Evolutionary conservation across 2,113 vertebrate species (phyloP).

Genomic region (Xiphophorus maculatus): DNA sequence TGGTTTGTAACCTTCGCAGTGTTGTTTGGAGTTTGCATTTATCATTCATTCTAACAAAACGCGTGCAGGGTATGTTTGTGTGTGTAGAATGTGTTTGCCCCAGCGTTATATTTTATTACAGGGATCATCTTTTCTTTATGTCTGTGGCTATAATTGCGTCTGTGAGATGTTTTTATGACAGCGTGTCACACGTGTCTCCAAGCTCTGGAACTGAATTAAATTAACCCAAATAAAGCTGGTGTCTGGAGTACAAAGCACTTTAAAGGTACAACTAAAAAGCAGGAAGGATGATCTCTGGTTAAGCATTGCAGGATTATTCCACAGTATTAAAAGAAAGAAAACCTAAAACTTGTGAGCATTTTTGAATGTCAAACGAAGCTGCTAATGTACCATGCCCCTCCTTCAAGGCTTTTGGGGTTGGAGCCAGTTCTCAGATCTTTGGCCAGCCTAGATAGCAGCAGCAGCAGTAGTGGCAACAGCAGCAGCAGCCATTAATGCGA

Average conservation of each 20-base stretch:
- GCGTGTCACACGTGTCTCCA: slow-evolving; percentile 51
- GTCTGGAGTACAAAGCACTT: slow-evolving; percentile 38
- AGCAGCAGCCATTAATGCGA: slow-evolving; percentile 69
- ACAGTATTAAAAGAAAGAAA: slow-evolving; percentile 15
- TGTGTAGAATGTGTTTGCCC: slow-evolving; percentile 18
- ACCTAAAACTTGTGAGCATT: slow-evolving; percentile 42
- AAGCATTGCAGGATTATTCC: slow-evolving; percentile 31
- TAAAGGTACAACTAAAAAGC: slow-evolving; percentile 51
- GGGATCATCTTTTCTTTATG: slow-evolving; percentile 24
- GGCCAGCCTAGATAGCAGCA: slow-evolving; percentile 55
- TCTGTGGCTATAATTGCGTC: slow-evolving; percentile 43
- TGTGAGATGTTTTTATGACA: slow-evolving; percentile 52
- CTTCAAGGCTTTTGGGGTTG: slow-evolving; percentile 34
- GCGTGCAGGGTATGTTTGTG: slow-evolving; percentile 4
- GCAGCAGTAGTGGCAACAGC: slow-evolving; percentile 31
- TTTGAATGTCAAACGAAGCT: slow-evolving; percentile 39
- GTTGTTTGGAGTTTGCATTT: slow-evolving; percentile 66
- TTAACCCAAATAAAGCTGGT: slow-evolving; percentile 73
- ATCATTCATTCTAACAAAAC: slow-evolving; percentile 64
- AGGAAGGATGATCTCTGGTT: slow-evolving; percentile 16
- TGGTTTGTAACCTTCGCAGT: slow-evolving; percentile 60
- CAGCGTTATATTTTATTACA: slow-evolving; percentile 45
- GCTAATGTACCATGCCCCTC: slow-evolving; percentile 38
- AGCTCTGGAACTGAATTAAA: slow-evolving; percentile 71
- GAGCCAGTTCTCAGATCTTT: slow-evolving; percentile 55